Evolutionary conservation across 1,140 invertebrate genomes (phyloP), one percentile per base, ranked within the genome.

Genomic region (Sitodiplosis mosellana): DNA sequence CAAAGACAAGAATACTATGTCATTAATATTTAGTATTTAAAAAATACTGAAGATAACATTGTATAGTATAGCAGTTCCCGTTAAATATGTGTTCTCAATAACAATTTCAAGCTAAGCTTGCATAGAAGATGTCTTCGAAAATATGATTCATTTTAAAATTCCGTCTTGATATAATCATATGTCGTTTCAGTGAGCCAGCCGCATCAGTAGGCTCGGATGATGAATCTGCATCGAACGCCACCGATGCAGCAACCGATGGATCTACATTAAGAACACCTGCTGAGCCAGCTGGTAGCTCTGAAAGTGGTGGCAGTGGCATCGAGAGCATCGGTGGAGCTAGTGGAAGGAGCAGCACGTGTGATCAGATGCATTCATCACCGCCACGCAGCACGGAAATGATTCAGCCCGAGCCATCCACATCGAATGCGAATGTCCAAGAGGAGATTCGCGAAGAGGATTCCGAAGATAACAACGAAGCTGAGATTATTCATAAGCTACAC

Each of bases 291-390:
- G 71, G 71, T 47, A 73, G 70, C 49, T 88, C 83, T 34, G 88
- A 91, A 61, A 88, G 85, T 65, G 83, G 83, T 38, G 86, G 84
- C 46, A 91, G 87, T 62, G 87, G 83, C 37, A 85, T 85, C 38
- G 88, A 90, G 58, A 90, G 85, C 55, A 87, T 90, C 53, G 87
- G 84, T 41, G 87, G 87, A n/a, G 83, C 87, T 51, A 90, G 87
- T 14, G 87, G 87, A 22, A 72, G 87, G 33, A 90, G 86, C 65
- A 90, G 86, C 56, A 84, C 85, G 1, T 92, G 91, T 62, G 86
- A 83, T 53, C 81, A 63, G 45, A 46, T 55, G 0, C 60, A 60
- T 33, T 53, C 58, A n/a, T 64, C 62, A 19, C 59, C 61, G 2
- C 61, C 61, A 2, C 52, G 60, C 27, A 27, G 27, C 17, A 49